phyloP scores from a whole-genome alignment of 2,797 vertebrate species.

The Odontamblyopus rebecca region DNA sequence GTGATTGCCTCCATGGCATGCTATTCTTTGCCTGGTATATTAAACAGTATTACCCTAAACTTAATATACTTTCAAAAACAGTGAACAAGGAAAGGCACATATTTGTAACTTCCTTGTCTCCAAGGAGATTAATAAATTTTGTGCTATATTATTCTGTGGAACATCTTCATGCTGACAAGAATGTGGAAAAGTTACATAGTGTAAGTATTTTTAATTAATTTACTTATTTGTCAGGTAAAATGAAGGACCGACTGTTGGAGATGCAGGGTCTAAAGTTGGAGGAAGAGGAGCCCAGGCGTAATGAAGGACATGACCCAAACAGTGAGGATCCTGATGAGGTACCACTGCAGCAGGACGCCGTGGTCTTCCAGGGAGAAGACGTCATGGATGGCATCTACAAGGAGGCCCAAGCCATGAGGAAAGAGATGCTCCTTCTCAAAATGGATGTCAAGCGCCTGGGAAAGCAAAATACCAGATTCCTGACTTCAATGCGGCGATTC shows the following conservation, averaged over 20 bases:
- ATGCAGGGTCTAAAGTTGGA: slow-evolving; percentile 66
- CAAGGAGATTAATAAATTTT: too few relatives aligned
- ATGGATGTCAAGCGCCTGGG: slow-evolving; percentile 86
- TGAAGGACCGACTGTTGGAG: slow-evolving; percentile 91
- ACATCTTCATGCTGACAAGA: too few relatives aligned
- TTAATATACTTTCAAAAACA: too few relatives aligned
- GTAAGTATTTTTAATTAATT: not conserved
- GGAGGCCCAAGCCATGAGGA: slow-evolving; percentile 83
- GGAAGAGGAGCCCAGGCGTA: slow-evolving; percentile 12
- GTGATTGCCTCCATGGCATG: too few relatives aligned
- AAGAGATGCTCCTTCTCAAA: slow-evolving; percentile 82
- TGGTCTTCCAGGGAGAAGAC: slow-evolving; percentile 87
- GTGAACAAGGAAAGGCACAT: too few relatives aligned
- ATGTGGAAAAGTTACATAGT: too few relatives aligned
- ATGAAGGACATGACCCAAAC: slow-evolving; percentile 5
- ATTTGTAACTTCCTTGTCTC: too few relatives aligned
- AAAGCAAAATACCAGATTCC: slow-evolving; percentile 92
- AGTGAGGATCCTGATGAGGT: slow-evolving; percentile 34
- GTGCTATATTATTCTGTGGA: too few relatives aligned
- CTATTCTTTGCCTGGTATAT: too few relatives aligned
- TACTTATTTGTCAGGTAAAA: slow-evolving; percentile 73
- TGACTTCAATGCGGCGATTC: slow-evolving; percentile 92
- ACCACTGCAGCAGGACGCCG: slow-evolving; percentile 55
- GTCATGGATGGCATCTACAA: slow-evolving; percentile 82
- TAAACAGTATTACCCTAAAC: too few relatives aligned